Percentiles rank a stretch among this genome's conserved stretches.
These are phyloP conservation scores for Oryctes rhinoceros DNA, from an alignment of 1,140 invertebrate species.

Conservation along the genomic window DNA sequence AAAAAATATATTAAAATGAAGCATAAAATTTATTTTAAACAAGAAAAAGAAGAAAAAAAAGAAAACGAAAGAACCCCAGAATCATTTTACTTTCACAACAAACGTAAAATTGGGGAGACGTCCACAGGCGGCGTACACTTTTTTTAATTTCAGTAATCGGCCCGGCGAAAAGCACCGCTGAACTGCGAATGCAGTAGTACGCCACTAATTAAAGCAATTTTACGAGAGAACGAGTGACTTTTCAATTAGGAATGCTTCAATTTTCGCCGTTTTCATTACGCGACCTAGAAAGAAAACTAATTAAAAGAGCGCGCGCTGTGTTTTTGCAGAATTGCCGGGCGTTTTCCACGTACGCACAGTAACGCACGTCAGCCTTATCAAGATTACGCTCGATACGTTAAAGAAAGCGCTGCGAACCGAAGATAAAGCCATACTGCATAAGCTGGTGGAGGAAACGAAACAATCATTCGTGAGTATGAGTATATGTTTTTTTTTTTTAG, in stretches of 20 bases:
- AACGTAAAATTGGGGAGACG: neutral
- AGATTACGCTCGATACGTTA: slow-evolving; percentile 10
- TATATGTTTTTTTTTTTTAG: neutral
- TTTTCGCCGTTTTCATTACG: slow-evolving; percentile 22
- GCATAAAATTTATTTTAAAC: neutral
- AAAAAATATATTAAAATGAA: neutral
- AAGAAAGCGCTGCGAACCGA: slow-evolving; percentile 28
- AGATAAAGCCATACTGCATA: slow-evolving; percentile 28
- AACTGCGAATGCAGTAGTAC: neutral
- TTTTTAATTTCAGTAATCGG: slow-evolving; percentile 5
- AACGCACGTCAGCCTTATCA: slow-evolving; percentile 41
- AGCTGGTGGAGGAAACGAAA: slow-evolving; percentile 39
- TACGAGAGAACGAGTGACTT: slow-evolving; percentile 14
- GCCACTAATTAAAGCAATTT: slow-evolving; percentile 23
- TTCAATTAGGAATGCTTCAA: slow-evolving; percentile 36
- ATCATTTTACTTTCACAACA: neutral
- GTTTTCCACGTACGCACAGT: slow-evolving; percentile 41
- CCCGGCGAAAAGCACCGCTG: neutral
- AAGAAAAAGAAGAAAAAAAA: neutral
- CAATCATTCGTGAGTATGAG: slow-evolving; percentile 35
- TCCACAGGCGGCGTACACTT: neutral
- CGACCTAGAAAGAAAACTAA: neutral
- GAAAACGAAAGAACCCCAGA: neutral
- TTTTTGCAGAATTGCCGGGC: slow-evolving; percentile 31
- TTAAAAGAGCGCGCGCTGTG: neutral